These are phyloP conservation scores for Sepiola atlantica DNA, from an alignment of 2,888 invertebrate genomes.

Conservation along the genomic window DNA sequence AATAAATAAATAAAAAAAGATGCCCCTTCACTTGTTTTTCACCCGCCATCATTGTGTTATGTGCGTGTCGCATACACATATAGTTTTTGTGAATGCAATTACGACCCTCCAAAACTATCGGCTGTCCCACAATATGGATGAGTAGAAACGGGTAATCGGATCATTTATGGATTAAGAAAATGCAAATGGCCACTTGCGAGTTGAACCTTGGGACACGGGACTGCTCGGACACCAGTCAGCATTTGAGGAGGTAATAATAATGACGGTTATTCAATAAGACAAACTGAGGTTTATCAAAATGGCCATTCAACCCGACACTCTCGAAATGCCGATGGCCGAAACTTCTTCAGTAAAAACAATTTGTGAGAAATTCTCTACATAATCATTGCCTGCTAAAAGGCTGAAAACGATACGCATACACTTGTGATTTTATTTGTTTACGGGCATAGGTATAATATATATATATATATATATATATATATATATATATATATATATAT, in stretches of 20 bases:
- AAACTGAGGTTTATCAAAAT: constrained; percentile 15
- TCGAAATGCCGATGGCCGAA: neutral
- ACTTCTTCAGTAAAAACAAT: constrained; percentile 1
- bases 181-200: neutral
- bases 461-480: neutral
- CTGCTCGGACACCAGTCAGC: neutral
- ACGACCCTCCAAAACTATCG: neutral
- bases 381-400: neutral
- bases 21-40: too few species aligned
- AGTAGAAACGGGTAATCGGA: neutral
- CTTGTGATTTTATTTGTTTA: neutral
- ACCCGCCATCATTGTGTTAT: neutral
- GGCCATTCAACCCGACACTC: neutral
- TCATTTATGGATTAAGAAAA: constrained; percentile 22
- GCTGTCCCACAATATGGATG: neutral
- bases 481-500: neutral
- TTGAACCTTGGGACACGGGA: neutral
- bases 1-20: too few species aligned
- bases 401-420: neutral
- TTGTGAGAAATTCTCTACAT: neutral
- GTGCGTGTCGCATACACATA: neutral
- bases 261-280: constrained; percentile 32
- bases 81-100: neutral
- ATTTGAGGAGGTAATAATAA: constrained; percentile 20
- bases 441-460: neutral